Base-by-base conservation (phyloP, 1,140 invertebrate genomes). In the Zaprionus vittiger region DNA sequence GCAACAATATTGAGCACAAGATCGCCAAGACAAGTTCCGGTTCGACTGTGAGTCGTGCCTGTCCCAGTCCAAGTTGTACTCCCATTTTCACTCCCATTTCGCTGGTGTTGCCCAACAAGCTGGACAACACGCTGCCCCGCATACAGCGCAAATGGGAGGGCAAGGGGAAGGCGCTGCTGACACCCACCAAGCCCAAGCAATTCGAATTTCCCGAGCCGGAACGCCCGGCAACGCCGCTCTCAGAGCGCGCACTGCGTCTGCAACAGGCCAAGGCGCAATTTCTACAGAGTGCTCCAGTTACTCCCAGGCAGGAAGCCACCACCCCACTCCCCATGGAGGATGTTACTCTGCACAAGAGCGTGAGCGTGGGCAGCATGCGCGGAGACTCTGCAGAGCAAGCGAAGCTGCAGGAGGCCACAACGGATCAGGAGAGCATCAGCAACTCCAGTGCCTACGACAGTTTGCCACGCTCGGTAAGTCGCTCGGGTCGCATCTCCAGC, bases 341-440 rank as follows among this genome's bases (percentile, higher is more conserved):
- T 54, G 69, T 41, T 0, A 37, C 65, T 4, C 71, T 92, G 5
- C 77, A 86, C 2, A 95, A 96, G 81, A 96, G 95, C 26, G 95
- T 95, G 2, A 96, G 96, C 76, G 96, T 94, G 0, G 96, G 95
- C 12, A 96, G 96, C 94, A 96, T 96, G 55, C 61, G 80, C 0
- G 80, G 80, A 12, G 73, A 67, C 26, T 38, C 41, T 38, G 34
- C 20, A 49, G 64, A 61, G 24, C 67, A 60, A 11, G 20, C 20
- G 12, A 52, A 52, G 20, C 37, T 52, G 37, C 63, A 47, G 1
- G 75, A 70, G 59, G 56, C 52, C 44, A 77, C 77, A 6, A 91
- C 77, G 12, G 87, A 91, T 68, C 81, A 92, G 72, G 93, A 91
- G 14, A 93, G 90, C 26, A 72, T 81, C 7, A 75, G 84, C 49